phyloP scores from a whole-genome alignment of 2,797 vertebrate genomes.

The Sciaenops ocellatus region DNA sequence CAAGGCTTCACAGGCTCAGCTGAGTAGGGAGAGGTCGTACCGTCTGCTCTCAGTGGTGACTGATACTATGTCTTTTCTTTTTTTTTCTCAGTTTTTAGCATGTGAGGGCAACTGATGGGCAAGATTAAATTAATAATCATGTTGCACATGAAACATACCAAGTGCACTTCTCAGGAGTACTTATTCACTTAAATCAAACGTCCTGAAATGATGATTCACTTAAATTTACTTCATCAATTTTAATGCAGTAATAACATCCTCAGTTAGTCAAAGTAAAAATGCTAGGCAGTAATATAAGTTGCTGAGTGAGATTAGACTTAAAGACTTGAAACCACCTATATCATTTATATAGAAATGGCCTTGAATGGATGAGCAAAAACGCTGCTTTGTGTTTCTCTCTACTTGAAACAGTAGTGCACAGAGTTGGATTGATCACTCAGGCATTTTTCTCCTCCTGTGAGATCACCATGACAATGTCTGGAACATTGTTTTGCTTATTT shows the following conservation, averaged over 20 bases:
- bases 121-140: slow-evolving; percentile 60
- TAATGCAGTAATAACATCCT: slow-evolving; percentile 77
- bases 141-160: slow-evolving; percentile 66
- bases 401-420: slow-evolving; percentile 32
- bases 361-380: slow-evolving; percentile 35
- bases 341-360: slow-evolving; percentile 53
- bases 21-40: slow-evolving; percentile 47
- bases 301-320: slow-evolving; percentile 62
- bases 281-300: slow-evolving; percentile 62
- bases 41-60: slow-evolving; percentile 24
- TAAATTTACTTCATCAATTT: slow-evolving; percentile 80
- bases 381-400: neutral
- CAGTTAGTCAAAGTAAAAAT: slow-evolving; percentile 77
- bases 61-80: slow-evolving; percentile 11
- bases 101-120: slow-evolving; percentile 45
- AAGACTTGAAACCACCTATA: slow-evolving; percentile 60
- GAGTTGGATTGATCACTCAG: slow-evolving; percentile 55
- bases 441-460: slow-evolving; percentile 42
- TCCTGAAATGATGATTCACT: slow-evolving; percentile 75
- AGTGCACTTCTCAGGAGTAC: slow-evolving; percentile 58
- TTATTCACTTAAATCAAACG: slow-evolving; percentile 76
- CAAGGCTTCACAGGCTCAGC: slow-evolving; percentile 66
- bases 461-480: slow-evolving; percentile 52
- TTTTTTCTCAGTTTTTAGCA: slow-evolving; percentile 37
- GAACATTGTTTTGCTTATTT: slow-evolving; percentile 64